Conservation (phyloP, 2,113 vertebrate genomes). For the Caranx melampygus region DNA sequence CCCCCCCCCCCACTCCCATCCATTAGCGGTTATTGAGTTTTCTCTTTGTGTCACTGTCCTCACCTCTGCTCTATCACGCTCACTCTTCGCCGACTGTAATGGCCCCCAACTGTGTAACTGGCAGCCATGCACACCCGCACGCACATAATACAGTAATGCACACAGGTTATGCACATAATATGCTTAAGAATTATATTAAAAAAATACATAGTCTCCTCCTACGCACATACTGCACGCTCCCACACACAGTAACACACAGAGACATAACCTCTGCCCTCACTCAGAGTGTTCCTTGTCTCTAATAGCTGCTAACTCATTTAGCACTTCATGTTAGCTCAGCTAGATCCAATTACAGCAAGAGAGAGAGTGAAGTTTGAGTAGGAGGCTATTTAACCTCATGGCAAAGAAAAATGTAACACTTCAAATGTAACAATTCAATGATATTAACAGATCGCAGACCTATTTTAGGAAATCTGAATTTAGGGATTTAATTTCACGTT, state of each 20-base stretch:
- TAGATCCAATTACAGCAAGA: conserved; percentile 75
- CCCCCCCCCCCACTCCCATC: conserved; percentile 38
- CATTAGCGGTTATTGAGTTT: conserved; percentile 66
- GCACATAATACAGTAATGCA: not conserved
- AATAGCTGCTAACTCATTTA: conserved; percentile 77
- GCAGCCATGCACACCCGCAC: not conserved
- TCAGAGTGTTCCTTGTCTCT: conserved; percentile 63
- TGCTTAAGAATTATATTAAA: not conserved
- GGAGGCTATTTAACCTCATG: conserved; percentile 66
- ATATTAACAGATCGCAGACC: conserved; percentile 5
- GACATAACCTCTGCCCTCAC: conserved; percentile 59
- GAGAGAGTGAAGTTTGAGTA: conserved; percentile 60
- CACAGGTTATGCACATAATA: conserved; percentile 2
- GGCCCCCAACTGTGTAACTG: conserved; percentile 22
- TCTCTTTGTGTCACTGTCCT: conserved; percentile 55
- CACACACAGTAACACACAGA: conserved; percentile 23
- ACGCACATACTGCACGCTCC: not conserved
- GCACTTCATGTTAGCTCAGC: conserved; percentile 76
- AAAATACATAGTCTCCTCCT: conserved; percentile 16
- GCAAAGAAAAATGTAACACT: conserved; percentile 52
- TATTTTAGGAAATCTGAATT: not conserved
- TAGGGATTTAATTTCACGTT: not conserved
- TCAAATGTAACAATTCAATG: conserved; percentile 11
- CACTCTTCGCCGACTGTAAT: conserved; percentile 42
- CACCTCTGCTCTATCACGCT: conserved; percentile 46